Conservation (phyloP, 2,113 vertebrate species). For the Dasyurus viverrinus region DNA sequence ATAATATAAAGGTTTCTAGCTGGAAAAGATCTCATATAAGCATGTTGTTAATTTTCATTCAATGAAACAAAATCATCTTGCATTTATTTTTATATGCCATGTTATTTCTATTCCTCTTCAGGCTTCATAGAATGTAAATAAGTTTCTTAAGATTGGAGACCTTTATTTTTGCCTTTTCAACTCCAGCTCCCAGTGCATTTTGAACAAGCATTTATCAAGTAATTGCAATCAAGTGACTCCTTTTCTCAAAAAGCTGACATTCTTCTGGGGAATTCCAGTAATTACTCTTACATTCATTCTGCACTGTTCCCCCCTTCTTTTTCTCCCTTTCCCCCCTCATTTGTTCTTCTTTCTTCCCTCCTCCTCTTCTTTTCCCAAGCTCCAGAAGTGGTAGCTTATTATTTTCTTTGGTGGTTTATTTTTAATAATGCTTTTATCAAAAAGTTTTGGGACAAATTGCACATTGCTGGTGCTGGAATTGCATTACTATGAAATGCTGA, state of each 20-base stretch:
- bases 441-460: not conserved
- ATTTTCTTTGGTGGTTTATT: too few species aligned
- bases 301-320: too few species aligned
- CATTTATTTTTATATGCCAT: not conserved
- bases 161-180: not conserved
- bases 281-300: too few species aligned
- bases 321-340: too few species aligned
- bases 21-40: not conserved
- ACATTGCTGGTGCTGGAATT: not conserved
- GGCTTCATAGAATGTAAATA: not conserved
- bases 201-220: not conserved
- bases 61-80: not conserved
- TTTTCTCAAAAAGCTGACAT: not conserved
- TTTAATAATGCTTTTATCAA: not conserved
- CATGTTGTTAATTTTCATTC: not conserved
- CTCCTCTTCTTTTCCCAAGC: not conserved
- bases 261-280: too few species aligned
- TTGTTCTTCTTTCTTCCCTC: too few species aligned
- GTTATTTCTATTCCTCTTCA: not conserved
- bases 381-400: not conserved
- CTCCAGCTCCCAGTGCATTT: not conserved
- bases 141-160: not conserved
- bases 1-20: not conserved
- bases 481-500: not conserved
- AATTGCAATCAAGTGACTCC: not conserved